A percentile compares a stretch with the other conserved stretches of the same genome.
These are phyloP conservation scores for Harmothoe impar DNA, from an alignment of 2,888 invertebrate species.

Conservation along the genomic window DNA sequence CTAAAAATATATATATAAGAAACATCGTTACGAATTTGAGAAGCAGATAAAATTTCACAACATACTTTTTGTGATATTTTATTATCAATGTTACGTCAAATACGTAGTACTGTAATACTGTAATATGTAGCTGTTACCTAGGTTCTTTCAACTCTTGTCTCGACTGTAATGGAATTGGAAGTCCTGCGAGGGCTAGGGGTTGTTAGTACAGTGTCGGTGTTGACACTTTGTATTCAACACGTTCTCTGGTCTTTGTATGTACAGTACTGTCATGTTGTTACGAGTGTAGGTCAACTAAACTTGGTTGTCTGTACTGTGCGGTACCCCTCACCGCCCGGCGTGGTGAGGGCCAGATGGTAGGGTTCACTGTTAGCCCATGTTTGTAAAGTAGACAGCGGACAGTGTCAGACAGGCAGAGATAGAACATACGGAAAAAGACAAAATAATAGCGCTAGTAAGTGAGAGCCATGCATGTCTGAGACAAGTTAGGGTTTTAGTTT, in stretches of 20 bases:
- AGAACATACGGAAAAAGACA: conserved; percentile 27
- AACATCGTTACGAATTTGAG: conserved; percentile 62
- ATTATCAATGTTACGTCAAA: conserved; percentile 63
- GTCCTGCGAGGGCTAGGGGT: conserved; percentile 9
- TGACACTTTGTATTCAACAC: not conserved
- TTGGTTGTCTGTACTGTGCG: not conserved
- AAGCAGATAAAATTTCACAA: conserved; percentile 62
- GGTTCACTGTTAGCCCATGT: not conserved
- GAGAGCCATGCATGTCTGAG: conserved; percentile 53
- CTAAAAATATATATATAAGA: conserved; percentile 61
- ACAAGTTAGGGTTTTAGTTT: conserved; percentile 60
- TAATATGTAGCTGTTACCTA: conserved; percentile 55
- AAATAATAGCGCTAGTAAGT: not conserved
- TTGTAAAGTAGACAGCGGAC: conserved; percentile 10
- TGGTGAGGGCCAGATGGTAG: not conserved
- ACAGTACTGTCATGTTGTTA: conserved; percentile 61
- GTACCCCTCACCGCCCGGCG: not conserved
- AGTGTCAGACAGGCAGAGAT: not conserved
- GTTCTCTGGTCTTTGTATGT: conserved; percentile 46
- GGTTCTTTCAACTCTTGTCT: conserved; percentile 56
- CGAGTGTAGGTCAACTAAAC: not conserved
- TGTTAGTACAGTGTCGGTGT: not conserved
- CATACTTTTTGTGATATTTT: conserved; percentile 65
- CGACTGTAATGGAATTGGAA: conserved; percentile 51
- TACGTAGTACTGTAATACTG: conserved; percentile 61